Conservation (phyloP, 1,140 invertebrate species). For the Drosophila busckii region DNA sequence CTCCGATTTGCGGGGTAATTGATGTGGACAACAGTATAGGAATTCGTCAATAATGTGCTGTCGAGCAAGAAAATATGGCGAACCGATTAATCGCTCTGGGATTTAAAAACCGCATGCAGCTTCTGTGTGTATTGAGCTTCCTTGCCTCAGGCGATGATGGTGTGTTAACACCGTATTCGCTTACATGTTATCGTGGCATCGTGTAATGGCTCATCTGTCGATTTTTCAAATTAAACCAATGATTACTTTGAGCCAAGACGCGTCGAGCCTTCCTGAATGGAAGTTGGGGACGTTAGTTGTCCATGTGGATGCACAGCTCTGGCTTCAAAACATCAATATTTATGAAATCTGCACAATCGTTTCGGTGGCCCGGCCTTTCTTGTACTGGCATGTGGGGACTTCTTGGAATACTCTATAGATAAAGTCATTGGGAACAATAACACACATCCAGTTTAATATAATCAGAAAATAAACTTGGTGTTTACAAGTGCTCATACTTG, state of each 20-base stretch:
- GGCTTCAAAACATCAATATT: conserved; percentile 56
- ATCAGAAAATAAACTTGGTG: too few species aligned
- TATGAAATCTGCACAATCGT: conserved; percentile 40
- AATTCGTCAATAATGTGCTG: conserved; percentile 30
- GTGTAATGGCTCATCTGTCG: conserved; percentile 60
- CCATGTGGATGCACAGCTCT: conserved; percentile 10
- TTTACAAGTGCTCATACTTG: too few species aligned
- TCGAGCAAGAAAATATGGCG: conserved; percentile 43
- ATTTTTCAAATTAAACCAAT: conserved; percentile 60
- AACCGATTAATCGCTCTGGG: conserved; percentile 48
- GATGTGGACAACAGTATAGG: conserved; percentile 60
- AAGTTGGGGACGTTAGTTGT: conserved; percentile 1
- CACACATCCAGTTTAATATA: too few species aligned
- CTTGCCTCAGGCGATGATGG: conserved; percentile 46
- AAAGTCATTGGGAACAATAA: too few species aligned
- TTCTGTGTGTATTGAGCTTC: conserved; percentile 51
- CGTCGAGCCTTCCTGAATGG: not conserved
- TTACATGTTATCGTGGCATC: conserved; percentile 67
- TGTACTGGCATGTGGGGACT: too few species aligned
- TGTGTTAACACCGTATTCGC: conserved; percentile 76
- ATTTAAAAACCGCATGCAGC: conserved; percentile 50
- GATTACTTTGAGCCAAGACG: conserved; percentile 15
- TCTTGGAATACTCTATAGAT: too few species aligned
- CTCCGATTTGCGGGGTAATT: conserved; percentile 64
- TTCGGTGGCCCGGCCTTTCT: too few species aligned